Evolutionary conservation across 1,140 invertebrate species (phyloP).

Genomic region (Leptoteleia sp.): DNA sequence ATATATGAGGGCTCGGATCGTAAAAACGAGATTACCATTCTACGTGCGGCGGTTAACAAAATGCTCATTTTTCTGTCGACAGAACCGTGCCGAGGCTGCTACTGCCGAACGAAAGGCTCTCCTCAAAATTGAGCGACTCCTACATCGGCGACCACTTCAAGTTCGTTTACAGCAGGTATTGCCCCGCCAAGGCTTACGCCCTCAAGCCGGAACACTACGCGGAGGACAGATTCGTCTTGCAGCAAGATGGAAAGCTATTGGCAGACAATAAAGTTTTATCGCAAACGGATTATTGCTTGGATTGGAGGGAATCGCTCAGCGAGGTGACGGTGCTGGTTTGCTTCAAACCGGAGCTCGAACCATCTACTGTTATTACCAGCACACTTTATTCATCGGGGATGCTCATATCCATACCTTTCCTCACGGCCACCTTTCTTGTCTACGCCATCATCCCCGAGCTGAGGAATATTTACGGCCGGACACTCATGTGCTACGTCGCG

Average conservation of each 20-base stretch:
- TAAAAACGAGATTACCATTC: too few relatives aligned
- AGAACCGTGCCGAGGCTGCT: constrained; percentile 31
- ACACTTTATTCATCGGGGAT: constrained; percentile 80
- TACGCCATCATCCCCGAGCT: constrained; percentile 87
- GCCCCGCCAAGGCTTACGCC: constrained; percentile 24
- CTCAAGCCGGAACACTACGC: constrained; percentile 50
- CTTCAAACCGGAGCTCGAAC: constrained; percentile 22
- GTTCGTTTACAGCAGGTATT: constrained; percentile 52
- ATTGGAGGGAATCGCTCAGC: constrained; percentile 63
- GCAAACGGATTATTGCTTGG: constrained; percentile 71
- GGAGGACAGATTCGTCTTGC: constrained; percentile 67
- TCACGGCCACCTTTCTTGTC: constrained; percentile 86
- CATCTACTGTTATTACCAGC: constrained; percentile 14
- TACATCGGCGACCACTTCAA: constrained; percentile 62
- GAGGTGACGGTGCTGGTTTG: constrained; percentile 71
- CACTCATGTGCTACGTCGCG: constrained; percentile 87
- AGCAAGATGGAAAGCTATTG: constrained; percentile 68
- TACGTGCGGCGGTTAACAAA: too few relatives aligned
- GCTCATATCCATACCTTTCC: constrained; percentile 86
- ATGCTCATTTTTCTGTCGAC: constrained; percentile 19
- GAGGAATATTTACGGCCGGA: constrained; percentile 87
- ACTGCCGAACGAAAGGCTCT: constrained; percentile 20
- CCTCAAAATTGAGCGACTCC: constrained; percentile 4
- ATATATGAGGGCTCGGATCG: too few relatives aligned
- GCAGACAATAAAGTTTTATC: neutral